phyloP scores from a whole-genome alignment of 2,797 vertebrate species.

The Enteromius thamalakanensis region DNA sequence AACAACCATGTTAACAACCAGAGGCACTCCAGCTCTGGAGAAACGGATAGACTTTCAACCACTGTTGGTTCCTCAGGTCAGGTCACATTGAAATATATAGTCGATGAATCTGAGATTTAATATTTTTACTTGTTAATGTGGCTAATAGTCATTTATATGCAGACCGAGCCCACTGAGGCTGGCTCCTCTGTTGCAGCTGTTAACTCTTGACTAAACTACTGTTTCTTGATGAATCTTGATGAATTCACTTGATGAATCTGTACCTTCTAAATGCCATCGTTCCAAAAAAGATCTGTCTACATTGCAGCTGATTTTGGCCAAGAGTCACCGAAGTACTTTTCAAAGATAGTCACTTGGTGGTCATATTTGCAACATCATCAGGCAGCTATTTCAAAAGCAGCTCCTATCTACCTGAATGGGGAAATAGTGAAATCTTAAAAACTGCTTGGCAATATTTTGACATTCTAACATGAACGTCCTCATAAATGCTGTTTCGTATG shows the following conservation, averaged over 20 bases:
- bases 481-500: not conserved
- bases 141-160: not conserved
- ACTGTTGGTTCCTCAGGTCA: slow-evolving; percentile 14
- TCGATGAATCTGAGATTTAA: slow-evolving; percentile 69
- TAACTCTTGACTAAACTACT: slow-evolving; percentile 21
- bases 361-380: not conserved
- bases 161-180: not conserved
- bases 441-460: not conserved
- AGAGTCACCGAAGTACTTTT: not conserved
- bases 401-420: not conserved
- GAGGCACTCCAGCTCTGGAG: not conserved
- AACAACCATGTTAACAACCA: slow-evolving; percentile 60
- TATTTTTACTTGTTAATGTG: not conserved
- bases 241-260: not conserved
- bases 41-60: slow-evolving; percentile 4
- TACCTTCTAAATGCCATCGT: not conserved
- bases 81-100: slow-evolving; percentile 49
- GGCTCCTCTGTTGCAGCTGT: slow-evolving; percentile 6
- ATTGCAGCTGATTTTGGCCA: not conserved
- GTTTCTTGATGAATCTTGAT: not conserved
- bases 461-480: not conserved
- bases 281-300: not conserved
- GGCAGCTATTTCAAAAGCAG: not conserved
- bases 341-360: not conserved
- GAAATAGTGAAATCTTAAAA: not conserved